Evolutionary conservation across 2,797 vertebrate species (phyloP), one percentile per base, ranked within the genome.

Genomic region (Corythornis leucogaster): DNA sequence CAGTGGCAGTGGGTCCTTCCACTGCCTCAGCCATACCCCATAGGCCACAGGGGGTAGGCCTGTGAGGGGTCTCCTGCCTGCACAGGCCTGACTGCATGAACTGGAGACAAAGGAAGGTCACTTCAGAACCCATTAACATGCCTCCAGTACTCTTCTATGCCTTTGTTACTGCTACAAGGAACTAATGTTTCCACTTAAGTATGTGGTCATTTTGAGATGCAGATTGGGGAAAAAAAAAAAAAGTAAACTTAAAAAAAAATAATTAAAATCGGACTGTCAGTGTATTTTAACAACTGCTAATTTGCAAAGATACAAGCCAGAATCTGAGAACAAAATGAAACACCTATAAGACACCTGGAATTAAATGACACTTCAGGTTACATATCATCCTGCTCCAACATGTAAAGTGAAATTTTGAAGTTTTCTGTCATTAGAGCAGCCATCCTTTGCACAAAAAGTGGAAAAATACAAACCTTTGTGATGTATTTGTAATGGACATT

Each of bases 21-120:
- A 0, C 16, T 51, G 75, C 46, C 45, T 57, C 46, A 57, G 54
- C 21, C 70, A 79, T 42, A 54, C 10, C 25, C 54, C 3, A 1
- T 0, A 0, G 31, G n/a, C 54, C 1, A 5, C 7, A 15, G n/a
- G 10, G 21, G 10, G 9, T 51, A 83, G 53, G 30, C 12, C 33
- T 11, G 2, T 0, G 0, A 30, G 20, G 30, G 38, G 21, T 59
- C 40, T 17, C 21, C 40, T 45, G 10, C 48, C 2, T 1, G 53
- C 68, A 78, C n/a, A 61, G 73, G 35, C 24, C 25, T 43, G 70
- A 54, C n/a, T 42, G 45, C 17, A 16, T 11, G 24, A 61, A n/a
- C 48, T n/a, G 1, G 70, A 59, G 33, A 53, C 0, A 1, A 73
- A 73, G 74, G 59, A 59, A 85, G 40, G 67, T 81, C 64, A 83